Percentiles rank a stretch among this genome's conserved stretches.
These are phyloP conservation scores for Aphrocallistes beatrix DNA, from an alignment of 37 sponge, comb jelly and placozoan genomes.

Conservation along the genomic window DNA sequence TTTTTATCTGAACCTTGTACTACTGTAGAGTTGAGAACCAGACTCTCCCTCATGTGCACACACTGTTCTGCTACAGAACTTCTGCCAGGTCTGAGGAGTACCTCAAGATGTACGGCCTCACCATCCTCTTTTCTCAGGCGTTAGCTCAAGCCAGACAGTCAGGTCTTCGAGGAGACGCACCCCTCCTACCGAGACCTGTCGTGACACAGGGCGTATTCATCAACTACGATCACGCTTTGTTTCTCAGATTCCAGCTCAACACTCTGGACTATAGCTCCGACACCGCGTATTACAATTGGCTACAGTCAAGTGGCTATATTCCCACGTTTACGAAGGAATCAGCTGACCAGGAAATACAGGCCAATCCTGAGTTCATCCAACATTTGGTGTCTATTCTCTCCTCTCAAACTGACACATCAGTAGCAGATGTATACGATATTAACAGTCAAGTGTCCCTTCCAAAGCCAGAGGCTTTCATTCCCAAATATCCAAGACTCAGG, in stretches of 20 bases:
- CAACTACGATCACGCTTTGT: not conserved
- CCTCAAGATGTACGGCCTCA: constrained; percentile 1
- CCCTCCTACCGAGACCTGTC: not conserved
- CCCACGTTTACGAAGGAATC: not conserved
- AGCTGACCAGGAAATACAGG: not conserved
- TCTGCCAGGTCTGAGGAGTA: not conserved
- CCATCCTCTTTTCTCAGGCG: not conserved
- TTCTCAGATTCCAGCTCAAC: not conserved
- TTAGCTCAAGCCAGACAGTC: not conserved
- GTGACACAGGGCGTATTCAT: not conserved
- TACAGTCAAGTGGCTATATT: not conserved
- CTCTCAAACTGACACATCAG: not conserved
- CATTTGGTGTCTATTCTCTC: not conserved
- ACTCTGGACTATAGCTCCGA: not conserved
- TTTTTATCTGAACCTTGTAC: too few relatives aligned
- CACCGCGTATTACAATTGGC: not conserved
- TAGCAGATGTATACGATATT: not conserved
- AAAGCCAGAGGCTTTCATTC: not conserved
- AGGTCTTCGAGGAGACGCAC: not conserved
- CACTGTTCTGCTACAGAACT: not conserved
- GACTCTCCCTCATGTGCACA: not conserved
- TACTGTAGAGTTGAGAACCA: too few relatives aligned
- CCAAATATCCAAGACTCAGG: not conserved
- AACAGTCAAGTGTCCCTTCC: not conserved
- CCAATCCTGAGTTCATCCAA: not conserved